phyloP scores from a whole-genome alignment of 1,140 invertebrate genomes.

The Xylocopa sonorina region DNA sequence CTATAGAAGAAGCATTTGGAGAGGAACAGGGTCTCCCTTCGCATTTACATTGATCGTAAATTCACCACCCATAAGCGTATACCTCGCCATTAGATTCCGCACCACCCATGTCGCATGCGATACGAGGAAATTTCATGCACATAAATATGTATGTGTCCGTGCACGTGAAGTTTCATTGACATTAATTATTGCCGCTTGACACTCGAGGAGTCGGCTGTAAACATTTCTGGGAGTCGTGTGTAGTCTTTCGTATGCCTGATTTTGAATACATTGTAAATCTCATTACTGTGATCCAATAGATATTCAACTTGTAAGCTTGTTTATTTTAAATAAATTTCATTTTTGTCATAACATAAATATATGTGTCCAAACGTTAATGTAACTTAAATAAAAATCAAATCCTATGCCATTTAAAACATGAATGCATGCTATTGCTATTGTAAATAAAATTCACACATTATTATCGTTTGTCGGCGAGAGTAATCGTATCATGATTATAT shows the following conservation, averaged over 20 bases:
- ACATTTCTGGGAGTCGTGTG: neutral
- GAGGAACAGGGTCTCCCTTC: slow-evolving; percentile 27
- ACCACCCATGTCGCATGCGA: slow-evolving; percentile 39
- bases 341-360: no score
- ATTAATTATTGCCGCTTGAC: slow-evolving; percentile 48
- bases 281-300: no score
- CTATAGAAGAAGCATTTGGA: slow-evolving; percentile 27
- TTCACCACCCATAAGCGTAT: slow-evolving; percentile 56
- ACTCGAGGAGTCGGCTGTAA: neutral
- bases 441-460: no score
- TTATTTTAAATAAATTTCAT: no score
- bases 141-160: neutral
- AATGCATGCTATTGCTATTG: no score
- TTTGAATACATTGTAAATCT: no score
- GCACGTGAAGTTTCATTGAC: slow-evolving; percentile 15
- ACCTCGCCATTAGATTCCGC: slow-evolving; percentile 52
- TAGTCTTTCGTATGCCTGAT: neutral
- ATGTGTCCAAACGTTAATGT: no score
- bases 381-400: no score
- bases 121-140: slow-evolving; percentile 4
- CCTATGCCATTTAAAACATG: no score
- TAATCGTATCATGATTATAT: no score
- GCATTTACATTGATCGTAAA: slow-evolving; percentile 53
- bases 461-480: no score
- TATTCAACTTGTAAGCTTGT: no score